A percentile compares a stretch with the other conserved stretches of the same genome.
Conservation (phyloP, 2,888 invertebrate species). For the Platycheirus albimanus region DNA sequence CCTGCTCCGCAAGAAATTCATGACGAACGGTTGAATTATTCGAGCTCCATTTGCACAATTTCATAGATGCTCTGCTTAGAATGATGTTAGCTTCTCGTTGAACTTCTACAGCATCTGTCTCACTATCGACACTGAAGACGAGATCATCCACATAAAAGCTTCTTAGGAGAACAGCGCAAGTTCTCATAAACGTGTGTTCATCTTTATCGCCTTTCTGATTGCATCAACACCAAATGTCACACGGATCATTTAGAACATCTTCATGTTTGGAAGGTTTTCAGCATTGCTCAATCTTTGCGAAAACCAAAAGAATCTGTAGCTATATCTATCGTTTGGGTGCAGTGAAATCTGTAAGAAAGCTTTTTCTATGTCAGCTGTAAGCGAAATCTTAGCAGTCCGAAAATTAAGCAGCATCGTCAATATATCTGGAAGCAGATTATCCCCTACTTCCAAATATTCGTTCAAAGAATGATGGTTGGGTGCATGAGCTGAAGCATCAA, state of each 20-base stretch:
- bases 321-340: conserved; percentile 8
- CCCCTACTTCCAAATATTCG: conserved; percentile 21
- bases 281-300: conserved; percentile 10
- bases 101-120: neutral
- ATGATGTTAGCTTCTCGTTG: conserved; percentile 2
- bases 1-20: neutral
- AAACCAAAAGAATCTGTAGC: conserved; percentile 37
- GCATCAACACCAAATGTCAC: conserved; percentile 17
- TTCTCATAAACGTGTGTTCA: no score
- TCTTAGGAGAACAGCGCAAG: neutral
- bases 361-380: conserved; percentile 34
- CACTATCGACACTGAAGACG: conserved; percentile 2
- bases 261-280: neutral
- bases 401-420: conserved; percentile 29
- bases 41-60: conserved; percentile 16
- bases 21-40: conserved; percentile 14
- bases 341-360: conserved; percentile 28
- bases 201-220: no score
- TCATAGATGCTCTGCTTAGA: no score
- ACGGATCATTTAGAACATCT: conserved; percentile 28
- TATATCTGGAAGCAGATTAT: conserved; percentile 37
- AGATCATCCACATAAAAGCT: conserved; percentile 19
- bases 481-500: conserved; percentile 13
- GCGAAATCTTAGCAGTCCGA: conserved; percentile 6
- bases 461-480: no score